Evolutionary conservation across 1,140 invertebrate genomes (phyloP), one percentile per base, ranked within the genome.

Genomic region (Matsumurasca onukii): DNA sequence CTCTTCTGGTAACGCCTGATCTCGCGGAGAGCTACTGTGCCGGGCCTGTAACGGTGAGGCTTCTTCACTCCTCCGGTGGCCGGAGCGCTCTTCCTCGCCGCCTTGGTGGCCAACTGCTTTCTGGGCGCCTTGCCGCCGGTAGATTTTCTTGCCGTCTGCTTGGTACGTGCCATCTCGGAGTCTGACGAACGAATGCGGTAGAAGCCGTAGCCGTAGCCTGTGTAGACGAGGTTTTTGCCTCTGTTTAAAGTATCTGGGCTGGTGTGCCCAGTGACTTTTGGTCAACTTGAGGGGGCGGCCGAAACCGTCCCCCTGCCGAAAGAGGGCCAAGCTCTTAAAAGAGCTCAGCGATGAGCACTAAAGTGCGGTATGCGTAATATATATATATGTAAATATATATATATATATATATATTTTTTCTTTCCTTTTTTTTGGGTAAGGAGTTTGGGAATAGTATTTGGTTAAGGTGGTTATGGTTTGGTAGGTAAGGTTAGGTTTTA

Each of bases 1-100:
- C 85, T 88, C 77, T 94, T 94, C 78, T 94, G 91, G 82, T 93
- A 93, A 79, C 90, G 87, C 80, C 91, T 84, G 76, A 94, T 94
- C 84, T 94, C 92, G 79, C 91, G 84, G 55, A 94, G 84, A 73
- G 92, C 92, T 39, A 94, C 91, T 15, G 91, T 93, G 78, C 91
- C 92, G 66, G 91, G 91, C 71, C 91, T 85, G 77, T 87, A 87
- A 79, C 86, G 84, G 84, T 90, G 89, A n/a, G n/a, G n/a, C 75
- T 91, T 91, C 82, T 91, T 91, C 0, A 91, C 89, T 45, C 89
- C 89, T 22, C 88, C 89, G 69, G 88, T 90, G 31, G 88, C 85
- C 1, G 89, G 88, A 0, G 88, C 88, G 66, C 83, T 86, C 76
- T 90, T 90, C 69, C 88, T 84, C n/a, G 89, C 88, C 1, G 91